phyloP scores from a whole-genome alignment of 1,140 invertebrate species.

The Vanessa tameamea region DNA sequence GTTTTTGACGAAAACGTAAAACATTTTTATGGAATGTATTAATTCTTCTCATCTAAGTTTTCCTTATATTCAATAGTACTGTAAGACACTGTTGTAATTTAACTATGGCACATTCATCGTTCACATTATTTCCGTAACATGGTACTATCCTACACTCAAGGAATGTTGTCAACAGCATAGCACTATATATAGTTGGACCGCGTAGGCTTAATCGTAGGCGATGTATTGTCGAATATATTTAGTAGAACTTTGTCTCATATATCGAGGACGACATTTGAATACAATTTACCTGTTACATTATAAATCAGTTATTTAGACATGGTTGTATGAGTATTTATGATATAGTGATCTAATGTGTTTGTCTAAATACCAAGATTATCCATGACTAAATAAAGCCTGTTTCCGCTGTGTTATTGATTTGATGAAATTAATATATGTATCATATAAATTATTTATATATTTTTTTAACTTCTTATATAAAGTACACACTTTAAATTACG shows the following conservation, averaged over 20 bases:
- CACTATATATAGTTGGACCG: conserved; percentile 38
- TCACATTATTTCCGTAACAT: conserved; percentile 9
- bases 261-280: conserved; percentile 7
- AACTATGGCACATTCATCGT: no score
- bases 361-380: conserved; percentile 14
- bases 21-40: no score
- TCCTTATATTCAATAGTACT: no score
- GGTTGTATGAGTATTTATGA: conserved; percentile 1
- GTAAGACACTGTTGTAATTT: no score
- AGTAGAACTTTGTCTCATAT: conserved; percentile 17
- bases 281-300: not conserved
- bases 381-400: conserved; percentile 18
- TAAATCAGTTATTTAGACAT: conserved; percentile 6
- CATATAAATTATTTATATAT: no score
- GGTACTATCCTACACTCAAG: conserved; percentile 17
- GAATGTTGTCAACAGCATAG: conserved; percentile 44
- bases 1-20: no score
- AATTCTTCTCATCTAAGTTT: no score
- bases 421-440: not conserved
- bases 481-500: no score
- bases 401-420: conserved; percentile 22
- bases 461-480: no score
- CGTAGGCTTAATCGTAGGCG: conserved; percentile 49
- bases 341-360: conserved; percentile 35
- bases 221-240: conserved; percentile 25